Evolutionary conservation across 1,140 invertebrate species (phyloP).

Genomic region (Wasmannia auropunctata): DNA sequence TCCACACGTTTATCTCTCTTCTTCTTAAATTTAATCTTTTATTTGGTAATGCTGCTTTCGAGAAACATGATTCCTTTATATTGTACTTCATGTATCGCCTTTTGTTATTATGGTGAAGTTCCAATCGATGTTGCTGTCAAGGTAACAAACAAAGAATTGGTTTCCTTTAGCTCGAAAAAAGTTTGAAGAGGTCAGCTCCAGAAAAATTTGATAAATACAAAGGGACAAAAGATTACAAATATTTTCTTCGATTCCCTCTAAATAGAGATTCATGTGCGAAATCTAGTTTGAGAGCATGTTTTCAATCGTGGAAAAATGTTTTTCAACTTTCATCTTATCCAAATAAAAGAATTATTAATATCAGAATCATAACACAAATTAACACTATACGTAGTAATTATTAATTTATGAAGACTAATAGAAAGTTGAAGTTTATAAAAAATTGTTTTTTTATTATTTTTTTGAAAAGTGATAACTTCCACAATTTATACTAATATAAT

Average conservation of each 20-base stretch:
- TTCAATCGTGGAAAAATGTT: neutral
- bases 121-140: constrained; percentile 6
- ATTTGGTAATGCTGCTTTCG: constrained; percentile 21
- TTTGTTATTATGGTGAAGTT: neutral
- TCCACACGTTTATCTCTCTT: constrained; percentile 3
- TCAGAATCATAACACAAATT: neutral
- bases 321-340: neutral
- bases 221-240: neutral
- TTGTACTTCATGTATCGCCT: neutral
- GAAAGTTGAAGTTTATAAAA: neutral
- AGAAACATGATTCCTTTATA: constrained; percentile 21
- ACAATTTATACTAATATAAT: neutral
- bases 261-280: no score
- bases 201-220: neutral
- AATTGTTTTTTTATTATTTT: neutral
- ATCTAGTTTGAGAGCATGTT: neutral
- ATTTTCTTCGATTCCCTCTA: neutral
- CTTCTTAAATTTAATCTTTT: constrained; percentile 31
- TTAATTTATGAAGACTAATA: neutral
- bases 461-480: neutral
- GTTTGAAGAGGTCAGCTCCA: neutral
- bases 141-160: constrained; percentile 15
- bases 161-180: neutral
- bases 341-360: neutral
- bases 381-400: neutral